These are phyloP conservation scores for Coleophora flavipennella DNA, from an alignment of 2,888 invertebrate species.

Conservation along the genomic window DNA sequence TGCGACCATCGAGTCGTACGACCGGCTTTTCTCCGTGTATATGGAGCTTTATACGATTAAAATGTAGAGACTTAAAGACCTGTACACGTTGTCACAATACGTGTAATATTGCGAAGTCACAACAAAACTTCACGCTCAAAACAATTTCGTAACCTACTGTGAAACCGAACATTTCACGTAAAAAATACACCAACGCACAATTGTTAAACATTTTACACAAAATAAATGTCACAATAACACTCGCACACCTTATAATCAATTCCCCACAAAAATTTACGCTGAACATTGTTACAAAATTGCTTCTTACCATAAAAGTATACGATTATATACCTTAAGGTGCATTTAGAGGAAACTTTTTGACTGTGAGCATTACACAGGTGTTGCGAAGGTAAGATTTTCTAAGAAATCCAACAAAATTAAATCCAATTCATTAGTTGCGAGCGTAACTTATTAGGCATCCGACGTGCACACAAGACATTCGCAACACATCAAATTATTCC, in stretches of 20 bases:
- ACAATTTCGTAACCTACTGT: conserved; percentile 22
- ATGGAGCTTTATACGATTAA: too few species aligned
- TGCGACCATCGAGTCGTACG: too few species aligned
- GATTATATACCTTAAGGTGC: too few species aligned
- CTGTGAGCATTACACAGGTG: too few species aligned
- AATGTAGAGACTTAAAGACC: too few species aligned
- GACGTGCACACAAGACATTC: conserved; percentile 16
- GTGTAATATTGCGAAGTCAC: not conserved
- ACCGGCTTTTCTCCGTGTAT: too few species aligned
- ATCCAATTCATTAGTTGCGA: conserved; percentile 46
- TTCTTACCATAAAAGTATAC: too few species aligned
- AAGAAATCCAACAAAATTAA: conserved; percentile 37
- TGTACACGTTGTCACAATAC: too few species aligned
- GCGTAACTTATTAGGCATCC: conserved; percentile 48
- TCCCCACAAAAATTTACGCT: conserved; percentile 41
- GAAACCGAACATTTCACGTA: not conserved
- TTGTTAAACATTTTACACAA: conserved; percentile 7
- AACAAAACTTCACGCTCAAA: conserved; percentile 15
- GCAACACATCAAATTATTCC: conserved; percentile 1
- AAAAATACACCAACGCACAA: not conserved
- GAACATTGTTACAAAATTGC: conserved; percentile 19
- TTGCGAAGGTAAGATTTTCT: conserved; percentile 20
- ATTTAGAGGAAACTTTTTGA: too few species aligned
- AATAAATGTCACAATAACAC: conserved; percentile 19
- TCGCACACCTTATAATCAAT: conserved; percentile 54